A percentile compares a stretch with the other conserved stretches of the same genome.
Evolutionary conservation across 2,888 invertebrate genomes (phyloP).

Genomic region (Ophion slaviceki): DNA sequence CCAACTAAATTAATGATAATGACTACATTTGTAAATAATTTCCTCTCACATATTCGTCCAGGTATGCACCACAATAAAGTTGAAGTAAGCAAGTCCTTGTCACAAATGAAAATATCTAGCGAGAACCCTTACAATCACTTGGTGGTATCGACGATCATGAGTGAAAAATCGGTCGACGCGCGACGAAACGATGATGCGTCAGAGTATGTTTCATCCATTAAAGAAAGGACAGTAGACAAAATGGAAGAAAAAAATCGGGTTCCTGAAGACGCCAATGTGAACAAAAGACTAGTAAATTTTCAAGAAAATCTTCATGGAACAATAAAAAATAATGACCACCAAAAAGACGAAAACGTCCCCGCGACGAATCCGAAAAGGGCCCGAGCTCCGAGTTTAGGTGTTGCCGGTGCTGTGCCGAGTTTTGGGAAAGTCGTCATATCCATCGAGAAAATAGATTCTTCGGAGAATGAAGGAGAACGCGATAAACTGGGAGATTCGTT

Average conservation of each 20-base stretch:
- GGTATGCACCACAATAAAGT: slow-evolving; percentile 20
- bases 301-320: slow-evolving; percentile 48
- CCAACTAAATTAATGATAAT: slow-evolving; percentile 63
- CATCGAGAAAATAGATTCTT: slow-evolving; percentile 67
- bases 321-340: slow-evolving; percentile 16
- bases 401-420: slow-evolving; percentile 72
- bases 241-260: neutral
- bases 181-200: neutral
- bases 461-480: slow-evolving; percentile 44
- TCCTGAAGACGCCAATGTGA: neutral
- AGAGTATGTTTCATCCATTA: neutral
- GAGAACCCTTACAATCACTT: neutral
- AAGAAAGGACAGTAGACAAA: neutral
- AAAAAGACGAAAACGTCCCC: slow-evolving; percentile 28
- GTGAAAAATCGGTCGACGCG: slow-evolving; percentile 20
- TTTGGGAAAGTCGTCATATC: slow-evolving; percentile 70
- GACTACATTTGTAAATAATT: slow-evolving; percentile 65
- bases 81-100: slow-evolving; percentile 9
- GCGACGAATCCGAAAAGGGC: slow-evolving; percentile 54
- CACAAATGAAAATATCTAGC: neutral
- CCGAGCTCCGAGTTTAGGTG: slow-evolving; percentile 74
- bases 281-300: slow-evolving; percentile 43
- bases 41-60: slow-evolving; percentile 60
- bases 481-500: slow-evolving; percentile 10
- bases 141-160: neutral